These are phyloP conservation scores for Chascanopsetta lugubris DNA, from an alignment of 2,113 vertebrate genomes.

Conservation along the genomic window DNA sequence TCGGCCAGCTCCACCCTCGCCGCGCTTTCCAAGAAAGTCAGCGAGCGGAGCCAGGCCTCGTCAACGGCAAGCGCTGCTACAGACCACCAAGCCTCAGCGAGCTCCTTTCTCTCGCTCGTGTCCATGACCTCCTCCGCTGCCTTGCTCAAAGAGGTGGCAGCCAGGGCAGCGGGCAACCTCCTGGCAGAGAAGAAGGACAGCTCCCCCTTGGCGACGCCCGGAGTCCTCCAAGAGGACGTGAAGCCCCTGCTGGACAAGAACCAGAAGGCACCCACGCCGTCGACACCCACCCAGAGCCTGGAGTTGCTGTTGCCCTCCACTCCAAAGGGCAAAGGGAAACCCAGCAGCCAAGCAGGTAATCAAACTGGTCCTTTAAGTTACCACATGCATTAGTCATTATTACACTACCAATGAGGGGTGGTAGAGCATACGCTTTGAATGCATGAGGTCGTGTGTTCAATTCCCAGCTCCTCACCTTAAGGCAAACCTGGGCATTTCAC, in stretches of 20 bases:
- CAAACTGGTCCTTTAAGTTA: not conserved
- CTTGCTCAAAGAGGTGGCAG: constrained; percentile 97
- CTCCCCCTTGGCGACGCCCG: constrained; percentile 73
- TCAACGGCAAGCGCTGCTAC: constrained; percentile 59
- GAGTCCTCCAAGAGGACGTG: constrained; percentile 86
- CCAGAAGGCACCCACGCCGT: constrained; percentile 88
- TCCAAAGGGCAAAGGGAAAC: constrained; percentile 92
- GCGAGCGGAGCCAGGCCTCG: constrained; percentile 91
- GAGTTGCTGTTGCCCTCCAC: constrained; percentile 92
- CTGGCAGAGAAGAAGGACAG: constrained; percentile 92
- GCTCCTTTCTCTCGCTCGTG: constrained; percentile 94
- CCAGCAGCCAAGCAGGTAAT: constrained; percentile 89
- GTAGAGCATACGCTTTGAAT: no score
- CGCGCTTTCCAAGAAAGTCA: constrained; percentile 98
- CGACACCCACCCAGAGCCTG: constrained; percentile 87
- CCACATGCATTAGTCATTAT: not conserved
- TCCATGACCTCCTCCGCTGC: constrained; percentile 98
- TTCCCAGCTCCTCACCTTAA: no score
- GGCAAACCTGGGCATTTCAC: no score
- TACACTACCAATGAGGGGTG: not conserved
- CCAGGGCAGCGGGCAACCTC: constrained; percentile 93
- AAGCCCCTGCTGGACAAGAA: constrained; percentile 92
- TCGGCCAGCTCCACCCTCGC: constrained; percentile 97
- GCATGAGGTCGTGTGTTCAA: no score
- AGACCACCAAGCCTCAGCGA: constrained; percentile 88